Evolutionary conservation across 2,113 vertebrate species (phyloP).

Genomic region (Prochilodus magdalenae): DNA sequence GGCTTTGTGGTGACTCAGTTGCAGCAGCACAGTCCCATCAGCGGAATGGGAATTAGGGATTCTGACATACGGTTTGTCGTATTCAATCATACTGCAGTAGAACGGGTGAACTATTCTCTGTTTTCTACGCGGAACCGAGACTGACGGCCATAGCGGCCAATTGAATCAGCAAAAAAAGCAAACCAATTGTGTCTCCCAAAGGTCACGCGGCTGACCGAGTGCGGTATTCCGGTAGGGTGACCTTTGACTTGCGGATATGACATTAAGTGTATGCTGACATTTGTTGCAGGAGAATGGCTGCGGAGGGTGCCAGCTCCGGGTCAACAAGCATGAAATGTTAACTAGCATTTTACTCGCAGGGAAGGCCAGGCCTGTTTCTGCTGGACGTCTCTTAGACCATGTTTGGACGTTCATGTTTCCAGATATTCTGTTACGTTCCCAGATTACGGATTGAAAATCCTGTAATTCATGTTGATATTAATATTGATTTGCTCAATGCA

Average conservation of each 20-base stretch:
- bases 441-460: too few relatives aligned
- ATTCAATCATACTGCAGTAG: neutral
- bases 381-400: neutral
- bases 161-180: conserved; percentile 40
- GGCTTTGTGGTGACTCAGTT: neutral
- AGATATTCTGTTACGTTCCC: too few relatives aligned
- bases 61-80: neutral
- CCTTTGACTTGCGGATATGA: conserved; percentile 40
- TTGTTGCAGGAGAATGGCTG: conserved; percentile 38
- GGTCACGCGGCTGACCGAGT: conserved; percentile 35
- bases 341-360: neutral
- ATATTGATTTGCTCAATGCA: too few relatives aligned
- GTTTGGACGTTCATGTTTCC: too few relatives aligned
- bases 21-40: neutral
- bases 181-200: conserved; percentile 34
- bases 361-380: neutral
- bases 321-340: conserved; percentile 12
- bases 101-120: neutral
- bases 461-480: too few relatives aligned
- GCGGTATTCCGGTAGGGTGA: conserved; percentile 47
- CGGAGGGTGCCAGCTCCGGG: conserved; percentile 30
- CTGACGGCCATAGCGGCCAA: conserved; percentile 10
- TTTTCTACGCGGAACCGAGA: conserved; percentile 13
- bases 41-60: neutral
- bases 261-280: conserved; percentile 51